phyloP scores from a whole-genome alignment of 2,888 invertebrate species.

The Plebejus anna region DNA sequence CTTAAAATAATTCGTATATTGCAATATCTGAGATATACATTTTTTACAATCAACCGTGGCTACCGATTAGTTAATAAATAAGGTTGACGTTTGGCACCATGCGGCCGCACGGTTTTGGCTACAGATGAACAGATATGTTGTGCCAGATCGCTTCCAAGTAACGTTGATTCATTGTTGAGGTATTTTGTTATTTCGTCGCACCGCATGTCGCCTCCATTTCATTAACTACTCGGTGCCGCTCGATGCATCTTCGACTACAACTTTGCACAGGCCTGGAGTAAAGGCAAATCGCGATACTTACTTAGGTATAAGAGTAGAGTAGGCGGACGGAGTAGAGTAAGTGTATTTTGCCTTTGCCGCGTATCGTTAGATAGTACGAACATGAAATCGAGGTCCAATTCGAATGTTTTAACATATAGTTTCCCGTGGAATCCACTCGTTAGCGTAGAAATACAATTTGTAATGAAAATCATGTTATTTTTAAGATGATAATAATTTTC shows the following conservation, averaged over 20 bases:
- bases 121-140: not conserved
- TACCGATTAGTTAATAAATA: not conserved
- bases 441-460: constrained; percentile 59
- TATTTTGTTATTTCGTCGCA: not conserved
- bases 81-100: not conserved
- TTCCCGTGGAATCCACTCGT: constrained; percentile 55
- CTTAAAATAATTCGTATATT: not conserved
- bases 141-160: not conserved
- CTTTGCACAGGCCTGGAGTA: constrained; percentile 23
- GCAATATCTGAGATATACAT: not conserved
- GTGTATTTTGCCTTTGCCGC: constrained; percentile 48
- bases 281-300: constrained; percentile 31
- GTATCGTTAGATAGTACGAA: constrained; percentile 68
- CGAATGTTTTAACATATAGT: constrained; percentile 68
- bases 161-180: not conserved
- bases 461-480: constrained; percentile 72
- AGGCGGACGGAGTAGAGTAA: constrained; percentile 34
- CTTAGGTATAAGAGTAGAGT: constrained; percentile 24
- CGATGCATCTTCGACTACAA: constrained; percentile 15
- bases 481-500: constrained; percentile 66
- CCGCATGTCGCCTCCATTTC: not conserved
- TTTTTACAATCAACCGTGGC: not conserved
- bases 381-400: constrained; percentile 77
- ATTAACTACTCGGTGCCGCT: not conserved
- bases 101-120: not conserved